Evolutionary conservation across 2,113 vertebrate genomes (phyloP).

Genomic region (Aphelocoma coerulescens): DNA sequence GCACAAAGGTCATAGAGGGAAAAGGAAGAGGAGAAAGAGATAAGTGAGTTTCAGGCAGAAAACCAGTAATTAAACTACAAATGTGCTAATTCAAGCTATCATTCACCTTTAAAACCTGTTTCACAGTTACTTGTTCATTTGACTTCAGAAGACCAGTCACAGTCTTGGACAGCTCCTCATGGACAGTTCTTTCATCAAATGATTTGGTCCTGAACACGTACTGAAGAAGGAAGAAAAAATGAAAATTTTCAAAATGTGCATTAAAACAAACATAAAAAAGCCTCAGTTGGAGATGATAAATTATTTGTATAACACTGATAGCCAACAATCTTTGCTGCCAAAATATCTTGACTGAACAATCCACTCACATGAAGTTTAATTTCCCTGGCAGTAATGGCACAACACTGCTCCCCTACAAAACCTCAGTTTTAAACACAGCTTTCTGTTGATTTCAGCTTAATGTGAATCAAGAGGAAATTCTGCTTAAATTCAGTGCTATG

Average conservation of each 20-base stretch:
- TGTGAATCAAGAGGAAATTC: not conserved
- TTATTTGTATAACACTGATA: not conserved
- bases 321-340: not conserved
- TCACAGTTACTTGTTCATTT: conserved; percentile 86
- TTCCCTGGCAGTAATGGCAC: not conserved
- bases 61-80: not conserved
- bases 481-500: not conserved
- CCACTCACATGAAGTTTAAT: not conserved
- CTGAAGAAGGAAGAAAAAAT: conserved; percentile 61
- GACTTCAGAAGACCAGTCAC: conserved; percentile 90
- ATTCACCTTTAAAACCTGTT: conserved; percentile 87
- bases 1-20: not conserved
- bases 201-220: conserved; percentile 90
- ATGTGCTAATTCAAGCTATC: not conserved
- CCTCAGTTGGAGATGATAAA: not conserved
- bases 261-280: not conserved
- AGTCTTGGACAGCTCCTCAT: conserved; percentile 90
- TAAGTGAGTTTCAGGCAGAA: not conserved
- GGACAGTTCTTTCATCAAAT: conserved; percentile 86
- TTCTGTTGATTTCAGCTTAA: not conserved
- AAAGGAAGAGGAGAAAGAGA: not conserved
- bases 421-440: not conserved
- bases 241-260: not conserved
- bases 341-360: not conserved
- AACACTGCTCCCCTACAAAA: not conserved